Evolutionary conservation across 2,888 invertebrate genomes (phyloP).

Genomic region (Stegophylla sp.): DNA sequence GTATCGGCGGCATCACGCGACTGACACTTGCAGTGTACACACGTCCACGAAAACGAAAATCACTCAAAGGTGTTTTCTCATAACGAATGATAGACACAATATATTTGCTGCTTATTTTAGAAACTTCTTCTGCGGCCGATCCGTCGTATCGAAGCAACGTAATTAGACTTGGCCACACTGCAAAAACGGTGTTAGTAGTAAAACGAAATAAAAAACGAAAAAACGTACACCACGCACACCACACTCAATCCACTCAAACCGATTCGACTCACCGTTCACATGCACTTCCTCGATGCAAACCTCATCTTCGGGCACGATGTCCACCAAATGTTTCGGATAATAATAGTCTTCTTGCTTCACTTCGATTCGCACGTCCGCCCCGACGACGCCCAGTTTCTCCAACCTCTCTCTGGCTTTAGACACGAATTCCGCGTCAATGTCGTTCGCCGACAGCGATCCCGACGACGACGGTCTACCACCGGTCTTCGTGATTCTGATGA

Average conservation of each 20-base stretch:
- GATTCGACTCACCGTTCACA: slow-evolving; percentile 62
- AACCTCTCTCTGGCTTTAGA: slow-evolving; percentile 58
- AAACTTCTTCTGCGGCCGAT: slow-evolving; percentile 28
- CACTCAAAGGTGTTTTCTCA: slow-evolving; percentile 34
- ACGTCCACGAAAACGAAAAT: slow-evolving; percentile 33
- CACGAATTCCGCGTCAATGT: slow-evolving; percentile 59
- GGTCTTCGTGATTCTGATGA: slow-evolving; percentile 77
- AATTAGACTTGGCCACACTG: slow-evolving; percentile 51
- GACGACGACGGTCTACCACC: slow-evolving; percentile 38
- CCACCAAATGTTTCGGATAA: slow-evolving; percentile 79
- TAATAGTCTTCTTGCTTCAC: slow-evolving; percentile 67
- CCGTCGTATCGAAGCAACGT: slow-evolving; percentile 24
- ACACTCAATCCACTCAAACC: slow-evolving; percentile 61
- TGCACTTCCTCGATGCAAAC: slow-evolving; percentile 62
- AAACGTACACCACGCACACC: slow-evolving; percentile 33
- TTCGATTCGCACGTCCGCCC: slow-evolving; percentile 70
- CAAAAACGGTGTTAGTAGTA: slow-evolving; percentile 56
- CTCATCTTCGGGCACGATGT: slow-evolving; percentile 72
- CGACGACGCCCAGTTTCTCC: slow-evolving; percentile 58
- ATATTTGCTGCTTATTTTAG: slow-evolving; percentile 48
- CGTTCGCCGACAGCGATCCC: not conserved
- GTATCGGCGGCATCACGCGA: slow-evolving; percentile 41
- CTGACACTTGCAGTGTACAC: too few species aligned
- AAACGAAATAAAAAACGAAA: slow-evolving; percentile 43
- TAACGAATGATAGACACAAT: slow-evolving; percentile 34